Percentiles rank a stretch among this genome's conserved stretches.
Evolutionary conservation across 2,888 invertebrate species (phyloP).

Genomic region (Cataglyphis rosenhaueri): DNA sequence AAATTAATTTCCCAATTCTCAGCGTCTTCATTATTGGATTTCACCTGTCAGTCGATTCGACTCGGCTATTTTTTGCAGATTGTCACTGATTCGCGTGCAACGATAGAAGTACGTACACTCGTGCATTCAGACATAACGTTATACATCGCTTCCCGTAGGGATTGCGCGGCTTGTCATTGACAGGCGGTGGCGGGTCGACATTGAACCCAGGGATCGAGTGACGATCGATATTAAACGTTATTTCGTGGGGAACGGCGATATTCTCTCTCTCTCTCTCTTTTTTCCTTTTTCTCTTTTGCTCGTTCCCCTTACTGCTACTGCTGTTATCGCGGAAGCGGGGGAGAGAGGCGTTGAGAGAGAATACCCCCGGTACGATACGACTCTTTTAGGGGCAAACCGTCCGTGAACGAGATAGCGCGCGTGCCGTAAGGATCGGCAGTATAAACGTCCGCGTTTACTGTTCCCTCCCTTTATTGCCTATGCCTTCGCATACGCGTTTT

Average conservation of each 20-base stretch:
- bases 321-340: not conserved
- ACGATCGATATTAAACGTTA: conserved; percentile 81
- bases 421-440: conserved; percentile 68
- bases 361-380: conserved; percentile 66
- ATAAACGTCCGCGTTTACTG: conserved; percentile 67
- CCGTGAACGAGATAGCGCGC: conserved; percentile 82
- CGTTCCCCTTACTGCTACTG: not conserved
- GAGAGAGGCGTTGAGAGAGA: not conserved
- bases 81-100: conserved; percentile 4
- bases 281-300: not conserved
- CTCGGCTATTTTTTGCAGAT: conserved; percentile 7
- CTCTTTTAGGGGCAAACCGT: conserved; percentile 82
- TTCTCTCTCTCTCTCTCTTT: conserved; percentile 41
- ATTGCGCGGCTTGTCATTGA: conserved; percentile 49
- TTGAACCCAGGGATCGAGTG: conserved; percentile 69
- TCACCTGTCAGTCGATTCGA: not conserved
- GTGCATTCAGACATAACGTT: conserved; percentile 35
- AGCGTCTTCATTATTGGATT: not conserved
- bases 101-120: conserved; percentile 24
- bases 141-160: conserved; percentile 37
- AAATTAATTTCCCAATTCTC: not conserved
- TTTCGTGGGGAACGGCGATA: conserved; percentile 70
- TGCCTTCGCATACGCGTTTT: conserved; percentile 51
- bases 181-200: conserved; percentile 64
- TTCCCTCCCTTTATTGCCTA: conserved; percentile 60